Evolutionary conservation across 2,888 invertebrate species (phyloP).

Genomic region (Perdita meconis): DNA sequence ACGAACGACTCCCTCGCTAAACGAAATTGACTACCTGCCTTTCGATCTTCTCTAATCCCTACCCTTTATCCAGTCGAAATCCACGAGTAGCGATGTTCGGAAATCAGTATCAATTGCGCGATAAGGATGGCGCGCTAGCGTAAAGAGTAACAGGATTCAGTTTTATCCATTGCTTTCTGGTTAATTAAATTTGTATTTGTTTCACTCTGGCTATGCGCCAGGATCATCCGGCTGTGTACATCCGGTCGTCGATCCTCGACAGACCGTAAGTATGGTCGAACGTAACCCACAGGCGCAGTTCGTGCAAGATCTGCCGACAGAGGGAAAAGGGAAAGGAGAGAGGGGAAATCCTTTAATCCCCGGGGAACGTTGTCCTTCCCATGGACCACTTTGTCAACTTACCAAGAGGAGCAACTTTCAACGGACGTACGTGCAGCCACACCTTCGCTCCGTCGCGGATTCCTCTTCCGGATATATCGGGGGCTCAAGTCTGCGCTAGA

Average conservation of each 20-base stretch:
- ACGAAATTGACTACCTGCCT: neutral
- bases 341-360: constrained; percentile 64
- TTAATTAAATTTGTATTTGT: constrained; percentile 80
- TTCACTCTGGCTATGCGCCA: constrained; percentile 72
- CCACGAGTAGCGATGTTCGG: too few species aligned
- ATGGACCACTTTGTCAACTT: constrained; percentile 61
- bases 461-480: constrained; percentile 37
- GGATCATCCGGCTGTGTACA: constrained; percentile 54
- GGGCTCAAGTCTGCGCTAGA: neutral
- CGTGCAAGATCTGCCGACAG: constrained; percentile 24
- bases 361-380: constrained; percentile 58
- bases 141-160: neutral
- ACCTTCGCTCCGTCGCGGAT: constrained; percentile 34
- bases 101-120: neutral
- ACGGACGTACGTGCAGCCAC: constrained; percentile 33
- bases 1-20: too few species aligned
- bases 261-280: constrained; percentile 40
- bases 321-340: constrained; percentile 27
- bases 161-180: constrained; percentile 67
- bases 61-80: neutral
- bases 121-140: constrained; percentile 7
- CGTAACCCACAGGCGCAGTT: constrained; percentile 2
- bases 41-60: neutral
- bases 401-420: constrained; percentile 51
- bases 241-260: constrained; percentile 48